These are phyloP conservation scores for Dermatemys mawii DNA, from an alignment of 2,113 vertebrate genomes.

Conservation along the genomic window DNA sequence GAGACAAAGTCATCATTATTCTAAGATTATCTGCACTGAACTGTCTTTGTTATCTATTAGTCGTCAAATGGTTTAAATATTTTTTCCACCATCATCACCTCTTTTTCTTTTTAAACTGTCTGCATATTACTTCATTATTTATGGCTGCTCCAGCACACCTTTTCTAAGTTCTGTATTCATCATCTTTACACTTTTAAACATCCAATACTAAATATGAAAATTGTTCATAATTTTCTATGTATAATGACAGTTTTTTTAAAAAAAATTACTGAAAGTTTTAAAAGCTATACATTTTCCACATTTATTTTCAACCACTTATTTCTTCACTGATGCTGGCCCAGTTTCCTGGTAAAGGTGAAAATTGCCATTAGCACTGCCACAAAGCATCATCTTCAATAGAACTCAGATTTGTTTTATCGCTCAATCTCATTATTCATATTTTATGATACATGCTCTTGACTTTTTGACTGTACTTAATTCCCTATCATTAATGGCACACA, in stretches of 20 bases:
- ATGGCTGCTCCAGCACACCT: background rate
- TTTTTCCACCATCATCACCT: background rate
- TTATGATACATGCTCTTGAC: conserved; percentile 29
- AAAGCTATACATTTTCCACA: conserved; percentile 26
- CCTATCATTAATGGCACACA: background rate
- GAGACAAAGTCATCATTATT: background rate
- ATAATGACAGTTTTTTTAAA: background rate
- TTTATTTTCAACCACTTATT: conserved; percentile 6
- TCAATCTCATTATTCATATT: background rate
- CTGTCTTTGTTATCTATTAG: background rate
- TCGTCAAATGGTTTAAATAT: background rate
- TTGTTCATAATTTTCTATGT: background rate
- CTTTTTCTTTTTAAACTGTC: background rate
- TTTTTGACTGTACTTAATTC: conserved; percentile 41
- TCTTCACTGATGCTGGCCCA: background rate
- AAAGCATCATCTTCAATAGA: background rate
- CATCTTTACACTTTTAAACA: background rate
- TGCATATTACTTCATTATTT: conserved; percentile 32
- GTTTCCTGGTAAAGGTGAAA: background rate
- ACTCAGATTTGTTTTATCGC: conserved; percentile 31
- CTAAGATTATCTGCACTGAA: background rate
- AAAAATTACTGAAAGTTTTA: conserved; percentile 21
- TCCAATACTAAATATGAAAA: background rate
- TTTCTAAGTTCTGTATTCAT: background rate
- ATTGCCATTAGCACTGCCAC: background rate